Percentiles rank a stretch among this genome's conserved stretches.
Evolutionary conservation across 2,797 vertebrate genomes (phyloP).

Genomic region (Petrocephalus sullivani): DNA sequence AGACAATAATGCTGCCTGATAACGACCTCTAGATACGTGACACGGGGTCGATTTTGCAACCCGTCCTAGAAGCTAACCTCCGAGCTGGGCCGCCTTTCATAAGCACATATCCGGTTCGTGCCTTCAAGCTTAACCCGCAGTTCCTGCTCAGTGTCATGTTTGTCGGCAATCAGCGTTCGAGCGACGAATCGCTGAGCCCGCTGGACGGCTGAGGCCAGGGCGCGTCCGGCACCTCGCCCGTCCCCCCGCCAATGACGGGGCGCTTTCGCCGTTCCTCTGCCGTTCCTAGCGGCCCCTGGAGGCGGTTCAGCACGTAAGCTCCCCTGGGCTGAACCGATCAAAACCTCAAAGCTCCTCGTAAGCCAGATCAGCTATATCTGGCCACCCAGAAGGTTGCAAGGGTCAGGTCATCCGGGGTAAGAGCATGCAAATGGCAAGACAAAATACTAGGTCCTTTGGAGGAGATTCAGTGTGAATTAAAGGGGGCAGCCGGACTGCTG

Average conservation of each 20-base stretch:
- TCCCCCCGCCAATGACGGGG: neutral
- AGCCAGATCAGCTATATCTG: neutral
- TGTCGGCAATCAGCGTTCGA: neutral
- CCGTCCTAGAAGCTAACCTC: neutral
- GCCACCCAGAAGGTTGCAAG: neutral
- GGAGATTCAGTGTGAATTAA: neutral
- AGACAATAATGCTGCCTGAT: neutral
- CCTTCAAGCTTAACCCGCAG: constrained; percentile 6
- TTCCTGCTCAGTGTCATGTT: neutral
- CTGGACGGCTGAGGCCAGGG: neutral
- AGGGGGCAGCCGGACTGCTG: no score
- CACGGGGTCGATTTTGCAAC: neutral
- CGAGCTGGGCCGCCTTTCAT: neutral
- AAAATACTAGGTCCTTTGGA: neutral
- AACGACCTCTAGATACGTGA: neutral
- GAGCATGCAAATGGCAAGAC: neutral
- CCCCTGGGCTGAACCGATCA: neutral
- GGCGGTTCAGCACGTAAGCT: neutral
- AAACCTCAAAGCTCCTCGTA: neutral
- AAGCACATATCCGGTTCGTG: neutral
- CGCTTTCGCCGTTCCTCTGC: neutral
- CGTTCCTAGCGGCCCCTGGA: neutral
- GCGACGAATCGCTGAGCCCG: neutral
- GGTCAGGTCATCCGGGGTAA: neutral
- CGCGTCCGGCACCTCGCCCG: neutral